A percentile compares a stretch with the other conserved stretches of the same genome.
Evolutionary conservation across 2,113 vertebrate species (phyloP).

Genomic region (Cyanoderma ruficeps): DNA sequence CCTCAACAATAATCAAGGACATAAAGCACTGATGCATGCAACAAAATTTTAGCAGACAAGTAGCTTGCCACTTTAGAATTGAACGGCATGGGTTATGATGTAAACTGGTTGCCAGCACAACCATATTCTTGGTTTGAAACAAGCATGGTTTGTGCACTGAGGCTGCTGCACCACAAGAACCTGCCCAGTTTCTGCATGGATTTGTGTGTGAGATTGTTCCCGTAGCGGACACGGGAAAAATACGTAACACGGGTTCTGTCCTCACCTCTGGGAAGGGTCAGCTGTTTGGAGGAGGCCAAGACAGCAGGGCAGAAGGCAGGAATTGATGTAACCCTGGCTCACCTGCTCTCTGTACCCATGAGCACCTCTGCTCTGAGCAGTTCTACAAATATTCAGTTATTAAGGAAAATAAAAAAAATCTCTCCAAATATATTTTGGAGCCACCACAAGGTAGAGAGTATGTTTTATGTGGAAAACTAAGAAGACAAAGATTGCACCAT

Average conservation of each 20-base stretch:
- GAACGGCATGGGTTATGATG: background rate
- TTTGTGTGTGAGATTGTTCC: background rate
- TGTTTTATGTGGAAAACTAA: background rate
- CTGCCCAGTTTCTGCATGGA: background rate
- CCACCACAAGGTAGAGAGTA: background rate
- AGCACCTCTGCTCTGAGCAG: background rate
- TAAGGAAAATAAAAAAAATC: background rate
- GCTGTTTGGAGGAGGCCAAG: background rate
- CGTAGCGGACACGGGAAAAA: fast-evolving
- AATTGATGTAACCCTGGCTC: background rate
- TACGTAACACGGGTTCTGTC: fast-evolving
- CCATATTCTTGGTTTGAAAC: background rate
- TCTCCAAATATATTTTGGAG: background rate
- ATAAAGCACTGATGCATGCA: background rate
- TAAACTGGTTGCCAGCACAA: background rate
- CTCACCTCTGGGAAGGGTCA: background rate
- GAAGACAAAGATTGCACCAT: background rate
- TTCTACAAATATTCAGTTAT: background rate
- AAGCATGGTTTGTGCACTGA: background rate
- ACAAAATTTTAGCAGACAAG: background rate
- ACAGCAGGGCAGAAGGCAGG: background rate
- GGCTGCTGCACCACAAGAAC: background rate
- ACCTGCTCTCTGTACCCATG: background rate
- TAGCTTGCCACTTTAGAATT: background rate
- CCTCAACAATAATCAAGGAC: background rate